A percentile compares a stretch with the other conserved stretches of the same genome.
phyloP scores from a whole-genome alignment of 2,797 vertebrate genomes.

The Arctocebus calabarensis region DNA sequence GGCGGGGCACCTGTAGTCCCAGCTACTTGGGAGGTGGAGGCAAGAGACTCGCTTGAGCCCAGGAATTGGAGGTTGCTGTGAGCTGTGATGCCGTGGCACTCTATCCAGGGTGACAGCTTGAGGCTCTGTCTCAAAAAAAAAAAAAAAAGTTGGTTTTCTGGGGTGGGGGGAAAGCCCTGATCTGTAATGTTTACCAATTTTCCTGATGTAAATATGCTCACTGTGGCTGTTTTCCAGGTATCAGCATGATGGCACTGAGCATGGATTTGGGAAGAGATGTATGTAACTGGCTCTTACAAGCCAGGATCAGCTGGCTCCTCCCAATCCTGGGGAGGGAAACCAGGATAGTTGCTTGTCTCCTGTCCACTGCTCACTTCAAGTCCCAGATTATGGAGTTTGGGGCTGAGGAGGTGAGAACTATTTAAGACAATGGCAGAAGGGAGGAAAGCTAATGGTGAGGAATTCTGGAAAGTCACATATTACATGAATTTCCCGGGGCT shows the following conservation, averaged over 20 bases:
- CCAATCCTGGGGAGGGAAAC: not conserved
- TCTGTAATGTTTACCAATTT: constrained; percentile 29
- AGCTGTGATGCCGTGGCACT: too few relatives aligned
- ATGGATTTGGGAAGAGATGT: not conserved
- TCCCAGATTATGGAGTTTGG: not conserved
- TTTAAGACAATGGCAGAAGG: not conserved
- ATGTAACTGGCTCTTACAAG: not conserved
- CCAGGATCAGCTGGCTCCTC: not conserved
- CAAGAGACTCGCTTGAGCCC: too few relatives aligned
- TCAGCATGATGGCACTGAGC: not conserved
- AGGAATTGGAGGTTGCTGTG: too few relatives aligned
- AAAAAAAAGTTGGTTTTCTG: not conserved
- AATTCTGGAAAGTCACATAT: not conserved
- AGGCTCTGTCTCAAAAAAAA: too few relatives aligned
- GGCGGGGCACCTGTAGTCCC: too few relatives aligned
- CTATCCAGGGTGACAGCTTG: too few relatives aligned
- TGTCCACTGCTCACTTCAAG: not conserved
- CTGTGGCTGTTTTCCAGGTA: not conserved
- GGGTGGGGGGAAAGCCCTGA: not conserved
- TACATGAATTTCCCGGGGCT: not conserved
- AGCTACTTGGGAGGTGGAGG: too few relatives aligned
- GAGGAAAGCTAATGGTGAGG: not conserved
- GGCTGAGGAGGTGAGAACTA: not conserved
- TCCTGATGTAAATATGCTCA: not conserved
- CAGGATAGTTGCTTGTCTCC: not conserved